Evolutionary conservation across 1,140 invertebrate species (phyloP).

Genomic region (Rhynchophorus ferrugineus): DNA sequence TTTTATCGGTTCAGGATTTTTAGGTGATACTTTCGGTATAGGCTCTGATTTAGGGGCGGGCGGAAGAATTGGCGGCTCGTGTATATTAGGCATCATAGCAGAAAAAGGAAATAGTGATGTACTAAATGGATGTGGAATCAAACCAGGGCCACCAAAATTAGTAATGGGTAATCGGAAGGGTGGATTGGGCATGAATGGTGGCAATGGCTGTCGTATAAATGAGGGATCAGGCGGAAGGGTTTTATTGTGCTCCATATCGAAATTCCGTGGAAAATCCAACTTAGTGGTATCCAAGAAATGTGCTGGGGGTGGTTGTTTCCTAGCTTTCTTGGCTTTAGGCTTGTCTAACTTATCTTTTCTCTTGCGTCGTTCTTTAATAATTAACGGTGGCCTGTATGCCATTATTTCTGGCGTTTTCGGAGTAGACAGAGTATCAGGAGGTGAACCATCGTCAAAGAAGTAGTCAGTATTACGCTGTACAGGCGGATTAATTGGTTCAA

Average conservation of each 20-base stretch:
- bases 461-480: slow-evolving; percentile 22
- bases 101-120: slow-evolving; percentile 48
- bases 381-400: slow-evolving; percentile 40
- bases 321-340: slow-evolving; percentile 32
- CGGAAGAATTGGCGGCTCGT: slow-evolving; percentile 46
- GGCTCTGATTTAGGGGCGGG: slow-evolving; percentile 40
- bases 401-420: slow-evolving; percentile 53
- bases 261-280: too few species aligned
- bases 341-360: slow-evolving; percentile 50
- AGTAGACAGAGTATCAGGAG: slow-evolving; percentile 47
- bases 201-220: slow-evolving; percentile 33
- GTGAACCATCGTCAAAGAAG: slow-evolving; percentile 49
- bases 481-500: slow-evolving; percentile 30
- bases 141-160: slow-evolving; percentile 43
- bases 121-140: slow-evolving; percentile 55
- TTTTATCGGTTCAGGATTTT: slow-evolving; percentile 19
- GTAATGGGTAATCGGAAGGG: slow-evolving; percentile 43
- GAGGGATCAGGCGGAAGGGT: slow-evolving; percentile 39
- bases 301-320: slow-evolving; percentile 10
- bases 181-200: slow-evolving; percentile 44
- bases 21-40: slow-evolving; percentile 29
- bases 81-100: slow-evolving; percentile 42
- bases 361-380: slow-evolving; percentile 55
- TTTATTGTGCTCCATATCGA: slow-evolving; percentile 49
- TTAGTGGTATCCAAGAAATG: slow-evolving; percentile 23